Evolutionary conservation across 2,888 invertebrate species (phyloP).

Genomic region (Napeogenes inachia): DNA sequence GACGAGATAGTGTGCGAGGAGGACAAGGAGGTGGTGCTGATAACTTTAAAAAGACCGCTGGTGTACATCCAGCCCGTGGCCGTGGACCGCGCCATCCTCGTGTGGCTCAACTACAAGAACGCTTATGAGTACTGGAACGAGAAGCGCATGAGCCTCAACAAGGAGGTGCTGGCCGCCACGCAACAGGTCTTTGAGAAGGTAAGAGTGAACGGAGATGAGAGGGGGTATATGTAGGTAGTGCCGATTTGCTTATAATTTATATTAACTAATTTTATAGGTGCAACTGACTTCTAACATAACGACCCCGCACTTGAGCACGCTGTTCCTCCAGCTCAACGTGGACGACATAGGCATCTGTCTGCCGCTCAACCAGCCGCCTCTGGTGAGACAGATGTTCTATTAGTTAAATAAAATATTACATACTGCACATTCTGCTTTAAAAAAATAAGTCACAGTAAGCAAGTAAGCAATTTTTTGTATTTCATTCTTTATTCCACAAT

Average conservation of each 20-base stretch:
- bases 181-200: slow-evolving; percentile 80
- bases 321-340: slow-evolving; percentile 95
- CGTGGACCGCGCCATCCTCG: slow-evolving; percentile 97
- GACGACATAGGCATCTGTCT: slow-evolving; percentile 98
- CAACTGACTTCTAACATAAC: slow-evolving; percentile 87
- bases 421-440: no score
- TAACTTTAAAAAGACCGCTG: slow-evolving; percentile 94
- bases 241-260: background rate
- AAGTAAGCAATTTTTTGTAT: no score
- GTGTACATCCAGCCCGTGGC: slow-evolving; percentile 98
- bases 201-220: background rate
- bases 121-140: slow-evolving; percentile 99
- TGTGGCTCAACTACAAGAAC: slow-evolving; percentile 99
- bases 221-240: background rate
- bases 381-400: slow-evolving; percentile 52
- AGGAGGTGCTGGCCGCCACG: slow-evolving; percentile 88
- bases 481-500: no score
- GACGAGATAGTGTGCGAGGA: slow-evolving; percentile 92
- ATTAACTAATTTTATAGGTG: slow-evolving; percentile 56
- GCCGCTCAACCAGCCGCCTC: slow-evolving; percentile 90
- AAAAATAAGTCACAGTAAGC: no score
- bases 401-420: background rate
- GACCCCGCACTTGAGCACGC: slow-evolving; percentile 89
- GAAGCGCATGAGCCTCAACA: slow-evolving; percentile 93
- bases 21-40: slow-evolving; percentile 91